phyloP scores from a whole-genome alignment of 1,140 invertebrate species.

The Microplitis mediator region DNA sequence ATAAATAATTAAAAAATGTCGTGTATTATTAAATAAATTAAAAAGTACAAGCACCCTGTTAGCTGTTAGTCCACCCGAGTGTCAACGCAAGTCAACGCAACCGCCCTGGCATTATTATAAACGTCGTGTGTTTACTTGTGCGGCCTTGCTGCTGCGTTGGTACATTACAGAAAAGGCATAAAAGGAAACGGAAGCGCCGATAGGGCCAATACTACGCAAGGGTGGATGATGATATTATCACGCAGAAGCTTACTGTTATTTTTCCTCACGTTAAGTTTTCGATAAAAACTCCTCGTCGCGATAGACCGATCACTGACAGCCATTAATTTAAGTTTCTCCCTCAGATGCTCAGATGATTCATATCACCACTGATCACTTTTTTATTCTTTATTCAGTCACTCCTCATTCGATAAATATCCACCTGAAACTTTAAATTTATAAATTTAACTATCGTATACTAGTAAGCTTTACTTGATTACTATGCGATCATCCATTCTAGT shows the following conservation, averaged over 20 bases:
- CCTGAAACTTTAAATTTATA: constrained; percentile 18
- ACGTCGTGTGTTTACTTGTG: constrained; percentile 30
- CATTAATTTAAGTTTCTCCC: constrained; percentile 25
- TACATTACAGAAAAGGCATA: constrained; percentile 37
- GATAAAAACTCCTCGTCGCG: constrained; percentile 13
- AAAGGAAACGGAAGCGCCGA: constrained; percentile 31
- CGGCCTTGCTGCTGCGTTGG: constrained; percentile 21
- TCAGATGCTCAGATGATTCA: background rate
- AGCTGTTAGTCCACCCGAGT: background rate
- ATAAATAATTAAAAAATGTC: too few species aligned
- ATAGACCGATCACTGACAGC: constrained; percentile 23
- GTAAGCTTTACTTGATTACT: too few species aligned
- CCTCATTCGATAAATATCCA: background rate
- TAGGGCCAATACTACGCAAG: constrained; percentile 6
- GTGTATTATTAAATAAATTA: too few species aligned
- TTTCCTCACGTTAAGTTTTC: background rate
- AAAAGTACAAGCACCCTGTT: constrained; percentile 19
- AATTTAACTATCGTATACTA: constrained; percentile 8
- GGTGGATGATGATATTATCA: constrained; percentile 9
- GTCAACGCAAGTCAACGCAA: constrained; percentile 27
- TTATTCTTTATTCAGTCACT: background rate
- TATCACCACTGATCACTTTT: background rate
- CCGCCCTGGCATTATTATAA: constrained; percentile 41
- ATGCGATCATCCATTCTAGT: too few species aligned
- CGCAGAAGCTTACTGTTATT: background rate